Evolutionary conservation across 2,888 invertebrate species (phyloP).

Genomic region (Drosophila differens): DNA sequence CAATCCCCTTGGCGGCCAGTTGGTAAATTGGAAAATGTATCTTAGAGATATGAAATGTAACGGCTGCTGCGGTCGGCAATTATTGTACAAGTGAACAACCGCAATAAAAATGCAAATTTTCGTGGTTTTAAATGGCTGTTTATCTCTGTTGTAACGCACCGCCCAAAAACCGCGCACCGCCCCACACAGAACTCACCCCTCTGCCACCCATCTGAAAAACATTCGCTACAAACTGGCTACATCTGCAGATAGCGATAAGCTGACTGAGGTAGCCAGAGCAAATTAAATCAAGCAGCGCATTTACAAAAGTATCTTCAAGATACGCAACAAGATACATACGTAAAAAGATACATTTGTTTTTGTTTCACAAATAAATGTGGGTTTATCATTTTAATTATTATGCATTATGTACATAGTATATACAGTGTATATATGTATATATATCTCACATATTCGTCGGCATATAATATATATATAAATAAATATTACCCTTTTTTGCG

Average conservation of each 20-base stretch:
- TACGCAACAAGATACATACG: slow-evolving; percentile 13
- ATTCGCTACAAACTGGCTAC: slow-evolving; percentile 24
- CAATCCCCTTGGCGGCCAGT: slow-evolving; percentile 56
- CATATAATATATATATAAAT: neutral
- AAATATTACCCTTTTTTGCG: neutral
- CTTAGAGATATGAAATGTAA: slow-evolving; percentile 60
- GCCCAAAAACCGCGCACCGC: neutral
- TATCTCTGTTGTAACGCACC: slow-evolving; percentile 37
- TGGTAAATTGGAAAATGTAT: slow-evolving; percentile 59
- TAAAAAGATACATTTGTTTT: slow-evolving; percentile 1
- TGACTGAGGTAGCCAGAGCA: neutral
- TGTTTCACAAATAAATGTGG: neutral
- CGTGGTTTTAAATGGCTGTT: slow-evolving; percentile 53
- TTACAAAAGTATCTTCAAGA: slow-evolving; percentile 56
- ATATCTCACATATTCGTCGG: neutral
- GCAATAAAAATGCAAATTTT: slow-evolving; percentile 78
- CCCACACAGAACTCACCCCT: neutral
- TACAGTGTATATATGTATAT: neutral
- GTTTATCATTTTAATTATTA: neutral
- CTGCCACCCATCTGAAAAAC: neutral
- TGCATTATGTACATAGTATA: no score
- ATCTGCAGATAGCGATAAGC: slow-evolving; percentile 45
- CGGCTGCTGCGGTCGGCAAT: slow-evolving; percentile 58
- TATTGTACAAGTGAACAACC: slow-evolving; percentile 71
- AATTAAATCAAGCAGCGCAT: slow-evolving; percentile 36